Percentiles rank a stretch among this genome's conserved stretches.
These are phyloP conservation scores for Cossypha caffra DNA, from an alignment of 2,797 vertebrate species.

Conservation along the genomic window DNA sequence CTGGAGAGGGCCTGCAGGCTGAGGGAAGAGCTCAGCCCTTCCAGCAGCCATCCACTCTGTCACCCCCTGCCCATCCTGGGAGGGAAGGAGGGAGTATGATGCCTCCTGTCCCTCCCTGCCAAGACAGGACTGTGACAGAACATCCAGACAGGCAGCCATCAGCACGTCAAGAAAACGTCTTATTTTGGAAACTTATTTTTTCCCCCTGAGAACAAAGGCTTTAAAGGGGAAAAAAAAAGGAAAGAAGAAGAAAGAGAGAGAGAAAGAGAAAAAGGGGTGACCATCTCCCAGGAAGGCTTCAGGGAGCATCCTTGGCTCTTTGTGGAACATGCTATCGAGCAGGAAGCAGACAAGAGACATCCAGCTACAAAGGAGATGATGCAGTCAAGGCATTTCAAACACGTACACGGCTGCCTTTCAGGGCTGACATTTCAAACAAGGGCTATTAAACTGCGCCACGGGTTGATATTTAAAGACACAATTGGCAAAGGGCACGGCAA, in stretches of 20 bases:
- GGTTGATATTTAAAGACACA: slow-evolving; percentile 54
- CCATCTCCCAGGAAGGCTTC: slow-evolving; percentile 38
- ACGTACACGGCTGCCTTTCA: not conserved
- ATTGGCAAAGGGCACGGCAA: slow-evolving; percentile 39
- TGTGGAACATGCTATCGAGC: slow-evolving; percentile 42
- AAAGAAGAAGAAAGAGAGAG: not conserved
- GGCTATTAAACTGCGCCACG: not conserved
- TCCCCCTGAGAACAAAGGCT: slow-evolving; percentile 49
- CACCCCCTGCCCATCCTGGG: not conserved
- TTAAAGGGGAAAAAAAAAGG: not conserved
- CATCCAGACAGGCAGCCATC: slow-evolving; percentile 52
- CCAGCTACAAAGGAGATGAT: slow-evolving; percentile 42
- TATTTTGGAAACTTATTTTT: slow-evolving; percentile 25
- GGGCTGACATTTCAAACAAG: slow-evolving; percentile 41
- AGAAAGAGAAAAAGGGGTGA: not conserved
- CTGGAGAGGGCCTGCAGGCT: not conserved
- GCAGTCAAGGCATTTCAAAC: slow-evolving; percentile 67
- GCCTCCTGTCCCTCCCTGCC: slow-evolving; percentile 54
- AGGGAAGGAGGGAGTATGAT: not conserved
- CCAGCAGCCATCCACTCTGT: not conserved
- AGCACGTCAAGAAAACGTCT: not conserved
- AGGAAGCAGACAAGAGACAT: slow-evolving; percentile 64
- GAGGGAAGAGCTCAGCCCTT: not conserved
- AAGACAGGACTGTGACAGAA: slow-evolving; percentile 68
- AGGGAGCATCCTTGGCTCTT: slow-evolving; percentile 52